Conservation (phyloP, 2,113 vertebrate species). For the Aphyosemion australe region DNA sequence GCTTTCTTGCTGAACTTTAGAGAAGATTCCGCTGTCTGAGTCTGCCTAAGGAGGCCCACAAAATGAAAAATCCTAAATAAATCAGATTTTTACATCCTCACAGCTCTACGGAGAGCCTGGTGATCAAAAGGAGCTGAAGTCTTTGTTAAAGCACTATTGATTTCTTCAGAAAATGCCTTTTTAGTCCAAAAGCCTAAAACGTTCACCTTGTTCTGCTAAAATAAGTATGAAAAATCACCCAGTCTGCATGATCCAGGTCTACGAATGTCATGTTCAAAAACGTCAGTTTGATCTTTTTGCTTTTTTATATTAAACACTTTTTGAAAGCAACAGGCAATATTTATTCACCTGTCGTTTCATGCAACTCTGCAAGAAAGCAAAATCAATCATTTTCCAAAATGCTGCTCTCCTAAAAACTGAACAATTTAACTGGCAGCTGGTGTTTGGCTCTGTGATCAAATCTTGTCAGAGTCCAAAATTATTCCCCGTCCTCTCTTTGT, state of each 20-base stretch:
- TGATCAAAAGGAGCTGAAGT: no score
- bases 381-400: background rate
- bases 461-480: conserved; percentile 3
- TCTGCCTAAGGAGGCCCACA: background rate
- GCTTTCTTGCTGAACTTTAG: background rate
- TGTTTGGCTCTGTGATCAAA: background rate
- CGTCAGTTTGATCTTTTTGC: background rate
- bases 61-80: no score
- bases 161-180: no score
- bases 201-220: background rate
- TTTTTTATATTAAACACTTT: background rate
- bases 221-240: background rate
- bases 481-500: conserved; percentile 7
- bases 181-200: background rate
- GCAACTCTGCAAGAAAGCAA: background rate
- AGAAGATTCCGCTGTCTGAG: background rate
- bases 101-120: no score
- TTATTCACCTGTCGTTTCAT: background rate
- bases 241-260: background rate
- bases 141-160: no score
- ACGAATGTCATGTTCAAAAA: background rate
- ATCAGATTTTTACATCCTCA: no score
- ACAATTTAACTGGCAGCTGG: no score
- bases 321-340: background rate
- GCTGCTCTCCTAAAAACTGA: conserved; percentile 13